Conservation (phyloP, 1,140 invertebrate genomes). For the Varroa destructor region DNA sequence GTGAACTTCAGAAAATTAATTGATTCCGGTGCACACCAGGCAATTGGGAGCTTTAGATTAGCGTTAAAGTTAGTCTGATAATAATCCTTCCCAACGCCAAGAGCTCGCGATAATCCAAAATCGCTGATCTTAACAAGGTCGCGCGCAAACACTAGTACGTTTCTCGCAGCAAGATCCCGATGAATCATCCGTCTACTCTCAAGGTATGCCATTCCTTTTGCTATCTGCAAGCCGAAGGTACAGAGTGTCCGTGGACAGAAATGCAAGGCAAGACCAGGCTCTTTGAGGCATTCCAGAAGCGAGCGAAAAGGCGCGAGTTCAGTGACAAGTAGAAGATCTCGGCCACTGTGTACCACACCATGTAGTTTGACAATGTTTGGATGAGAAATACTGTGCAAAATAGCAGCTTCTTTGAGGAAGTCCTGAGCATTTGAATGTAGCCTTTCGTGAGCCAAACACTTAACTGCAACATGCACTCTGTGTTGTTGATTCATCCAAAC, state of each 20-base stretch:
- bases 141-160: slow-evolving; percentile 88
- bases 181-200: slow-evolving; percentile 87
- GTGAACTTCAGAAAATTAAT: slow-evolving; percentile 92
- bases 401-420: slow-evolving; percentile 92
- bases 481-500: slow-evolving; percentile 88
- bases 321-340: slow-evolving; percentile 86
- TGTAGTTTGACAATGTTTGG: slow-evolving; percentile 91
- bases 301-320: slow-evolving; percentile 88
- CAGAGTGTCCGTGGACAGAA: slow-evolving; percentile 77
- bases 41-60: slow-evolving; percentile 90
- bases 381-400: slow-evolving; percentile 94
- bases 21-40: slow-evolving; percentile 96
- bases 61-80: slow-evolving; percentile 98
- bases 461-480: slow-evolving; percentile 89
- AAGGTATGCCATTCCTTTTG: slow-evolving; percentile 88
- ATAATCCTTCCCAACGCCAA: slow-evolving; percentile 97
- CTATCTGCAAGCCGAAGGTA: slow-evolving; percentile 84
- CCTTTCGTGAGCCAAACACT: slow-evolving; percentile 78
- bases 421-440: slow-evolving; percentile 91
- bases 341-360: slow-evolving; percentile 87
- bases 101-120: slow-evolving; percentile 81
- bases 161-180: slow-evolving; percentile 79
- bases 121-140: slow-evolving; percentile 89
- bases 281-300: slow-evolving; percentile 84
- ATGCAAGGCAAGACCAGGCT: slow-evolving; percentile 66